Evolutionary conservation across 2,797 vertebrate species (phyloP).

Genomic region (Otolemur crassicaudatus): DNA sequence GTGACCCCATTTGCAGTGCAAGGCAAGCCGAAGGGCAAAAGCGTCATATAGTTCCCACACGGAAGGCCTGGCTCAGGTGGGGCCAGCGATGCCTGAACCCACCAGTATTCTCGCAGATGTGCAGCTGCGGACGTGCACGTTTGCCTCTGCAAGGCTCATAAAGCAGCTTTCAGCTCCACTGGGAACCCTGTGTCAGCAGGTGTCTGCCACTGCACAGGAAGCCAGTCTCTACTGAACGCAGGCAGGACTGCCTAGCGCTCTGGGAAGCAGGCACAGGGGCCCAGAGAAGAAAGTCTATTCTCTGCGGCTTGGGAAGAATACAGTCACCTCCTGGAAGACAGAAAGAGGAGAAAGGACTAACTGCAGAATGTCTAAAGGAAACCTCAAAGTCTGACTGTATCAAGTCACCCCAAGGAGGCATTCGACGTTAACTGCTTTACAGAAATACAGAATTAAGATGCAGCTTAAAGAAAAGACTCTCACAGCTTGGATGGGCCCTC

Average conservation of each 20-base stretch:
- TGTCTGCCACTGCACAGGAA: conserved; percentile 57
- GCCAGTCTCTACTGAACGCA: conserved; percentile 53
- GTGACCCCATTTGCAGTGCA: neutral
- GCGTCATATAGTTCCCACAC: neutral
- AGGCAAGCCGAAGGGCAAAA: conserved; percentile 39
- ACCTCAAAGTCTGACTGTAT: neutral
- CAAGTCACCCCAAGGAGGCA: fast-evolving
- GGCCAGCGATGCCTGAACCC: neutral
- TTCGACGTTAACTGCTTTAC: neutral
- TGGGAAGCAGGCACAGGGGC: neutral
- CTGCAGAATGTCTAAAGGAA: neutral
- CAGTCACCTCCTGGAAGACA: neutral
- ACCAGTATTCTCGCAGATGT: neutral
- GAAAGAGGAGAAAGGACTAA: neutral
- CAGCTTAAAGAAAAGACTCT: neutral
- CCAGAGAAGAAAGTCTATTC: conserved; percentile 13
- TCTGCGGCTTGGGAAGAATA: conserved; percentile 59
- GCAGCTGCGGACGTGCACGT: conserved; percentile 53
- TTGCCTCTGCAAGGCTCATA: conserved; percentile 16
- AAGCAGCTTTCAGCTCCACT: conserved; percentile 71
- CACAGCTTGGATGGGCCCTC: neutral
- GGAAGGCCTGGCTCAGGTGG: conserved; percentile 30
- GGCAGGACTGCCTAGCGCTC: neutral
- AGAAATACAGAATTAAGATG: neutral
- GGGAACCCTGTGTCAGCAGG: neutral